Base-by-base conservation (phyloP, 2,888 invertebrate species). In the Cephus pulcher region DNA sequence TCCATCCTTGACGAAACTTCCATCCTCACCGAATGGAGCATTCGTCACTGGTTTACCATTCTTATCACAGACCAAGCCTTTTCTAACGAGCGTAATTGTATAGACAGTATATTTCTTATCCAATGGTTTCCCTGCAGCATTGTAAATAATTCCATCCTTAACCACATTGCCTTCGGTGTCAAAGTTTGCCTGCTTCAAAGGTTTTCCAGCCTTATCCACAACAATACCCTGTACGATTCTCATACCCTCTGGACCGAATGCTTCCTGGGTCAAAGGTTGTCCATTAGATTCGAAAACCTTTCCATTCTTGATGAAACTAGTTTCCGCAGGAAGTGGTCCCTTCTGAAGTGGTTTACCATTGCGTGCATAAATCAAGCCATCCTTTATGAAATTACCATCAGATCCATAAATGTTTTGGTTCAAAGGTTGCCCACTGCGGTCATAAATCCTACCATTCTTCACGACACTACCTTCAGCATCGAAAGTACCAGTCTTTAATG, bases 221-320 rank as follows among this genome's bases (percentile, higher is more conserved):
- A 90, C 82, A 30, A 79, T 35, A 32, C 91, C 91, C 12, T 90
- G 85, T 11, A 86, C 78, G 4, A 90, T 86, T 78, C 83, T 88
- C 35, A 90, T 74, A 76, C 90, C 91, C 79, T 91, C 91, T 1
- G 89, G 88, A 1, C 91, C 91, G 71, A 91, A 91, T 32, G 90
- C 88, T 80, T 91, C 90, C 69, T 90, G 90, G 0, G 87, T 89
- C 9, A 91, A 78, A 1, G 86, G 87, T 73, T 90, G 88, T 30
- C 88, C 89, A 78, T 85, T 85, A 0, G 83, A 83, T 4, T 87
- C 85, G 35, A 85, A 90, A 11, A 91, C 83, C 76, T 88, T 89
- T 68, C 91, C 91, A 0, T 81, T 86, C 73, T 89, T 89, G 0
- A 91, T 82, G 75, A 85, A 90, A 78, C 84, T 86, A 0, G 86